phyloP scores from a whole-genome alignment of 1,140 invertebrate species.

The Agrypnia vestita region DNA sequence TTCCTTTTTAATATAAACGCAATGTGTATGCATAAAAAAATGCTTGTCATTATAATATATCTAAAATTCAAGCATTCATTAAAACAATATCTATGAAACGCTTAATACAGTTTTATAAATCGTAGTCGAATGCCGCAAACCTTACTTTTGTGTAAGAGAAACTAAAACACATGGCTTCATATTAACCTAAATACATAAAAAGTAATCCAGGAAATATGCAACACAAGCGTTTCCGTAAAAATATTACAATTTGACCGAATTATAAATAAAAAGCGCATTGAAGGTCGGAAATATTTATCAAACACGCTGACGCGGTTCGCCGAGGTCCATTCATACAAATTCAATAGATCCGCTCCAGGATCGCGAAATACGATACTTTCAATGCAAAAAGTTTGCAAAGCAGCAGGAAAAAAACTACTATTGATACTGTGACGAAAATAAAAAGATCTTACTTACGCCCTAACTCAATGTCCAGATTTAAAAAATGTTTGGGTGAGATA shows the following conservation, averaged over 20 bases:
- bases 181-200: constrained; percentile 37
- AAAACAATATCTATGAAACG: no score
- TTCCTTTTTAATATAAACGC: no score
- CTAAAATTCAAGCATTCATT: no score
- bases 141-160: no score
- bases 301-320: constrained; percentile 15
- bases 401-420: background rate
- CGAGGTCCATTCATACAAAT: constrained; percentile 30
- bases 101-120: no score
- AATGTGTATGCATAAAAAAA: no score
- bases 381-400: constrained; percentile 23
- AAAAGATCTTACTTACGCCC: no score
- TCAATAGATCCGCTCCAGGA: background rate
- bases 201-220: constrained; percentile 23
- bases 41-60: no score
- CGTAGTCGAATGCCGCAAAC: no score
- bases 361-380: constrained; percentile 43
- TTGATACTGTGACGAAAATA: no score
- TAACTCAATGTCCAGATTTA: no score
- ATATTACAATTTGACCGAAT: constrained; percentile 11
- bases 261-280: constrained; percentile 32
- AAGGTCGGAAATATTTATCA: constrained; percentile 42
- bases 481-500: no score
- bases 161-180: background rate
- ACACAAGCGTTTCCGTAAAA: constrained; percentile 14